Evolutionary conservation across 2,113 vertebrate genomes (phyloP).

Genomic region (Xenotilapia leptura): DNA sequence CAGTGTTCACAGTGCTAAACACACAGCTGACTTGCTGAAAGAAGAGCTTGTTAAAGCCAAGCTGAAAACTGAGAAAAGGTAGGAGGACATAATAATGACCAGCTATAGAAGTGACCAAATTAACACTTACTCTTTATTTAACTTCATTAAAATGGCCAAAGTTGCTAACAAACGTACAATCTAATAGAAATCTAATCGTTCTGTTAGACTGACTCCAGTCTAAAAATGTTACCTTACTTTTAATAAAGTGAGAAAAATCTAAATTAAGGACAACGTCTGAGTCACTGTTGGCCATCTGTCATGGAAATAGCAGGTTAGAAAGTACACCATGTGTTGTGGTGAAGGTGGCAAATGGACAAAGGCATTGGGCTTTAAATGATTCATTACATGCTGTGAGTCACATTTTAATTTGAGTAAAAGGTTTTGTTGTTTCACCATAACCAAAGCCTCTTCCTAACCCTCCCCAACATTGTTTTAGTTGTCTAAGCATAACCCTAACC

Average conservation of each 20-base stretch:
- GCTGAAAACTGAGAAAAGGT: rapidly evolving
- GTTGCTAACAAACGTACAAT: background rate
- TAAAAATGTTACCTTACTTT: background rate
- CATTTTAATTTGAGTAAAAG: conserved; percentile 24
- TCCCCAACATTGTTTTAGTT: conserved; percentile 38
- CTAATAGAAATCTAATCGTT: background rate
- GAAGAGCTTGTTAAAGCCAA: background rate
- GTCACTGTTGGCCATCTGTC: background rate
- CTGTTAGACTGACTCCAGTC: rapidly evolving
- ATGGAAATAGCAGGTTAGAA: background rate
- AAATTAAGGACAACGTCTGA: background rate
- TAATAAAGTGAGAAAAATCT: background rate
- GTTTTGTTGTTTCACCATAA: conserved; percentile 11
- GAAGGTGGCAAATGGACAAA: background rate
- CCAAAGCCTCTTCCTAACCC: conserved; percentile 16
- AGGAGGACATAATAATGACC: background rate
- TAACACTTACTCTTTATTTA: background rate
- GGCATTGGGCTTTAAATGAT: conserved; percentile 17
- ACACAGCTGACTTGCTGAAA: background rate
- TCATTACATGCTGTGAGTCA: conserved; percentile 5
- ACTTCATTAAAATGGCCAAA: background rate
- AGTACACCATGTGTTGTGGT: conserved; percentile 8
- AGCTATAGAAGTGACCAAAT: background rate
- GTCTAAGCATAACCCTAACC: conserved; percentile 5
- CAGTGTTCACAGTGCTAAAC: background rate